These are phyloP conservation scores for Stomatorhinus ivindoensis DNA, from an alignment of 2,113 vertebrate genomes.

Conservation along the genomic window DNA sequence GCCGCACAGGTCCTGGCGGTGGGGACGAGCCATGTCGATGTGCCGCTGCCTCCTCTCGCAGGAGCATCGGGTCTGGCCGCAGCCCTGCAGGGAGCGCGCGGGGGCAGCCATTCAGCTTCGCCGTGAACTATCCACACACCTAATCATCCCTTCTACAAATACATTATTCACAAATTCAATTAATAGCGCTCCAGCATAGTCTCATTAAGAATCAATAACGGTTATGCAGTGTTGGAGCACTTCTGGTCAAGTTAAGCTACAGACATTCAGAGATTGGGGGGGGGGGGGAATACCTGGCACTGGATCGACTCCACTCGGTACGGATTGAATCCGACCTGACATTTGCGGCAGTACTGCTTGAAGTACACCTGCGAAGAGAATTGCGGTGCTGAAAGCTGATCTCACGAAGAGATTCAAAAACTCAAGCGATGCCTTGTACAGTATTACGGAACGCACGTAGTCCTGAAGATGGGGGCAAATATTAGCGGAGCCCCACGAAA, in stretches of 20 bases:
- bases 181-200: too few species aligned
- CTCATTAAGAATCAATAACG: too few species aligned
- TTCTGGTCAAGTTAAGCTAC: neutral
- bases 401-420: neutral
- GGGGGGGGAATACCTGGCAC: constrained; percentile 67
- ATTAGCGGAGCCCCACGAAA: neutral
- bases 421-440: neutral
- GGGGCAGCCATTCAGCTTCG: neutral
- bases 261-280: neutral
- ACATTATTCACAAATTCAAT: too few species aligned
- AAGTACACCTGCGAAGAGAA: constrained; percentile 79
- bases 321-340: constrained; percentile 81
- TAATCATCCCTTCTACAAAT: too few species aligned
- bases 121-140: too few species aligned
- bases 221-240: neutral
- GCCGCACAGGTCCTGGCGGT: constrained; percentile 86
- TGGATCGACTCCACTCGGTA: constrained; percentile 88
- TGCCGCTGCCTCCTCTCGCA: constrained; percentile 83
- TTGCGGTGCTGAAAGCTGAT: neutral
- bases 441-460: neutral
- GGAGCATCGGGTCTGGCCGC: constrained; percentile 72
- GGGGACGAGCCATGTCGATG: constrained; percentile 77
- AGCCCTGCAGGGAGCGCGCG: constrained; percentile 54
- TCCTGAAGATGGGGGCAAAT: neutral
- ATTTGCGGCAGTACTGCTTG: constrained; percentile 93